phyloP scores from a whole-genome alignment of 2,888 invertebrate species.

The Oegoconia quadripuncta region DNA sequence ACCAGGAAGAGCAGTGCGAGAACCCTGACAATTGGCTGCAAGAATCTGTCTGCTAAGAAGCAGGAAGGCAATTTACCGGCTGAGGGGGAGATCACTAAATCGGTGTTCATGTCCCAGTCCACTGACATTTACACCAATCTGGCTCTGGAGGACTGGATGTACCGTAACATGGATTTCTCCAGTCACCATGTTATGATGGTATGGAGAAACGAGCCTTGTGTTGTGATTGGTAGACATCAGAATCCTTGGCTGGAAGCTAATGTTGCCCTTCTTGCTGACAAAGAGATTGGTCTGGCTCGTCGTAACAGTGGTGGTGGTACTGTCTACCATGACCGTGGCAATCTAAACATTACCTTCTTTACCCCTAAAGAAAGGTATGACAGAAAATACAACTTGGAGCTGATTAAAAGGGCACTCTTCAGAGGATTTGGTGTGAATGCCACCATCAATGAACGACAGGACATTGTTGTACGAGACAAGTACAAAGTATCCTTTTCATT shows the following conservation, averaged over 20 bases:
- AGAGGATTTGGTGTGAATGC: conserved; percentile 89
- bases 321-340: conserved; percentile 97
- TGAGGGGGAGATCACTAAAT: conserved; percentile 84
- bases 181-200: conserved; percentile 92
- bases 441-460: conserved; percentile 89
- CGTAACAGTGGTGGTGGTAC: conserved; percentile 98
- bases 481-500: conserved; percentile 83
- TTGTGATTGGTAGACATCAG: conserved; percentile 97
- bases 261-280: conserved; percentile 81
- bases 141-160: conserved; percentile 98
- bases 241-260: conserved; percentile 98
- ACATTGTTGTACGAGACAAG: conserved; percentile 88
- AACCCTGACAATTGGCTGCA: conserved; percentile 45
- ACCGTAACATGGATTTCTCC: conserved; percentile 90
- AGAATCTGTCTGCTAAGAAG: conserved; percentile 40
- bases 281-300: conserved; percentile 88
- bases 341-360: conserved; percentile 95
- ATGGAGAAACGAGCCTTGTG: conserved; percentile 96
- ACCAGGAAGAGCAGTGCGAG: conserved; percentile 58
- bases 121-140: conserved; percentile 94
- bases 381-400: conserved; percentile 91
- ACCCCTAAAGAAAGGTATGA: conserved; percentile 90
- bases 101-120: conserved; percentile 95
- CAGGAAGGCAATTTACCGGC: conserved; percentile 47
- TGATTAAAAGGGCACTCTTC: conserved; percentile 90